Evolutionary conservation across 2,888 invertebrate species (phyloP).

Genomic region (Oscheius sp.): DNA sequence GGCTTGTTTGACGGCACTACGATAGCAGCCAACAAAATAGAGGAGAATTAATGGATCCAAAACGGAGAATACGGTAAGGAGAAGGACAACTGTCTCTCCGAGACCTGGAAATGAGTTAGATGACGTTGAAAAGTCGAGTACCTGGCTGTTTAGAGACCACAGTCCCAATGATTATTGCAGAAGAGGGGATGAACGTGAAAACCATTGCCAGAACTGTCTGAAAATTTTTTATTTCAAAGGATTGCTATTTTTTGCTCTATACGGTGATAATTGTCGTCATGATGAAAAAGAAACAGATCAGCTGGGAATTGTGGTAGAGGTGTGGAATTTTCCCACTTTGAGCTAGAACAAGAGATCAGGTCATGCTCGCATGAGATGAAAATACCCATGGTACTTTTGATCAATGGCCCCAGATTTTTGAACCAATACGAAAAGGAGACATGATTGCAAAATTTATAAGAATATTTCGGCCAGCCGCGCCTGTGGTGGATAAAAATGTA

Average conservation of each 20-base stretch:
- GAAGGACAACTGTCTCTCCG: background rate
- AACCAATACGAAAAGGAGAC: too few relatives aligned
- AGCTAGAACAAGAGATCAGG: too few relatives aligned
- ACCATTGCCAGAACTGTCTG: too few relatives aligned
- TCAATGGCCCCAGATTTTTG: too few relatives aligned
- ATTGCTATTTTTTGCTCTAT: too few relatives aligned
- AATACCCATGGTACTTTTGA: background rate
- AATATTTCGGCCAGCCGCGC: too few relatives aligned
- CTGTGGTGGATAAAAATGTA: too few relatives aligned
- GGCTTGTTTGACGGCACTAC: conserved; percentile 20
- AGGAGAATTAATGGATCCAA: conserved; percentile 24
- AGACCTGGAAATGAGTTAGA: background rate
- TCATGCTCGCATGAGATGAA: too few relatives aligned
- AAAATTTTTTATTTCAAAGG: too few relatives aligned
- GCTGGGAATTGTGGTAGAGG: background rate
- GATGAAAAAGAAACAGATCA: background rate
- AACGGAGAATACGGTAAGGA: conserved; percentile 19
- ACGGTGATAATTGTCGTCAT: too few relatives aligned
- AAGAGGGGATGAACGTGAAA: conserved; percentile 20
- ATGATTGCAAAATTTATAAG: too few relatives aligned
- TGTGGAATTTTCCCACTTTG: background rate
- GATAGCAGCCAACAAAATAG: conserved; percentile 31
- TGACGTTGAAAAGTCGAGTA: background rate
- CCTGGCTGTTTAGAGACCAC: background rate
- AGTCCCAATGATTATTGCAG: conserved; percentile 3